A percentile compares a stretch with the other conserved stretches of the same genome.
Evolutionary conservation across 2,888 invertebrate species (phyloP).

Genomic region (Pristionchus fissidentatus): DNA sequence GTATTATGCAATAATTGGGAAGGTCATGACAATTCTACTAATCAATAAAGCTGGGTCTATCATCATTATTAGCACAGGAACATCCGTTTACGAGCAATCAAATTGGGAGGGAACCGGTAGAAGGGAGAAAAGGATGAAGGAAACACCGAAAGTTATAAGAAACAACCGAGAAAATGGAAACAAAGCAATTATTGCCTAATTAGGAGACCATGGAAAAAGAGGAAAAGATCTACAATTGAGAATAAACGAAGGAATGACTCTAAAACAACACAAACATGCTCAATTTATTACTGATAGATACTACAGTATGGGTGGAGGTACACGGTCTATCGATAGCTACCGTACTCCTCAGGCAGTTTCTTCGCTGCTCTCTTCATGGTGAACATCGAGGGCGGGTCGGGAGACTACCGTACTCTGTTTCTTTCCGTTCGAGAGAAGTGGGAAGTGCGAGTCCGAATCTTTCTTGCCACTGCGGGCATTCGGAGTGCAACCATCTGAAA

Average conservation of each 20-base stretch:
- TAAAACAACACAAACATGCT: conserved; percentile 27
- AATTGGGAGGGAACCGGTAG: conserved; percentile 1
- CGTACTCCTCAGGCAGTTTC: neutral
- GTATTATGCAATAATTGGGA: conserved; percentile 10
- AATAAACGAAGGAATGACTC: conserved; percentile 14
- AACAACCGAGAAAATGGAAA: neutral
- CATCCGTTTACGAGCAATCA: conserved; percentile 28
- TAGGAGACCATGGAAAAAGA: neutral
- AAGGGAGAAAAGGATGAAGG: conserved; percentile 12
- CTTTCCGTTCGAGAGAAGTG: neutral
- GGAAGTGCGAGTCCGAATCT: neutral
- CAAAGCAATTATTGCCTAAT: neutral
- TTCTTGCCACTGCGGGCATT: conserved; percentile 1
- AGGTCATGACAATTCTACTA: neutral
- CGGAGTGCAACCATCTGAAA: conserved; percentile 15
- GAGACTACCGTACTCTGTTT: neutral
- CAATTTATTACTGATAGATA: neutral
- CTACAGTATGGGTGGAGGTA: neutral
- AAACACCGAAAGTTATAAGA: neutral
- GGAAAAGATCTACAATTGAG: neutral
- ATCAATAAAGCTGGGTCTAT: conserved; percentile 7
- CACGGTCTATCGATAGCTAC: neutral
- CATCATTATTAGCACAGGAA: conserved; percentile 16
- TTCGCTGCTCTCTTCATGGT: conserved; percentile 38
- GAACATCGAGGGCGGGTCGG: neutral